Base-by-base conservation (phyloP, 2,888 invertebrate genomes). In the Drosophila neutralis region DNA sequence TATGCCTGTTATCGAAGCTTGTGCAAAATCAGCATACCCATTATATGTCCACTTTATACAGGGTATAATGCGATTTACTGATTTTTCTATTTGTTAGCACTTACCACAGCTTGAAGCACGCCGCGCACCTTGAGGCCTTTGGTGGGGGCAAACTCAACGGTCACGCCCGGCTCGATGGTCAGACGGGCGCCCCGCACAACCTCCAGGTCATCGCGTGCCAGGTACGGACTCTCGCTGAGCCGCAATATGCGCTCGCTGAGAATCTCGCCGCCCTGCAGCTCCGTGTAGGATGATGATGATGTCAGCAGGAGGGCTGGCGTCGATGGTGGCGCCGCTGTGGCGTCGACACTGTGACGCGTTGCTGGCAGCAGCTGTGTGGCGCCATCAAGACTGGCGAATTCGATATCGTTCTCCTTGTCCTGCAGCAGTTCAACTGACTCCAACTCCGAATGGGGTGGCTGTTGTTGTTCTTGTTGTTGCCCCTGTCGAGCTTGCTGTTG, bases 101-200 rank as follows among this genome's bases (percentile, higher is more conserved):
- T 96, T 94, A 99, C 99, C 95, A 97, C 95, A 64, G 98, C 98
- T 69, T 95, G 95, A 36, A 99, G 94, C 80, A 96, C 95, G 83
- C 99, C 99, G 90, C 97, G 95, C 53, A 99, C 97, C 35, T 98
- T 98, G 91, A 99, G 96, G 76, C 99, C 99, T 86, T 97, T 95
- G 94, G 98, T 98, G 4, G 98, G 97, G 7, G 97, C 96, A 93
- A 99, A 98, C 83, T 96, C 95, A 63, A 99, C 94, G 89, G 96
- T 96, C 0, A 98, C 98, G 33, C 99, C 99, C 18, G 98, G 95
- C 92, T 98, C 98, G 69, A 99, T 95, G 63, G 96, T 94, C 87
- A 99, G 94, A 89, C 96, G 96, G 0, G 96, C 97, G 74, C 96
- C 95, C 78, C 95, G 94, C 85, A 97, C 96, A 60, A 98, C 94